A percentile compares a stretch with the other conserved stretches of the same genome.
These are phyloP conservation scores for Lithophane leautieri DNA, from an alignment of 2,888 invertebrate genomes.

Conservation along the genomic window DNA sequence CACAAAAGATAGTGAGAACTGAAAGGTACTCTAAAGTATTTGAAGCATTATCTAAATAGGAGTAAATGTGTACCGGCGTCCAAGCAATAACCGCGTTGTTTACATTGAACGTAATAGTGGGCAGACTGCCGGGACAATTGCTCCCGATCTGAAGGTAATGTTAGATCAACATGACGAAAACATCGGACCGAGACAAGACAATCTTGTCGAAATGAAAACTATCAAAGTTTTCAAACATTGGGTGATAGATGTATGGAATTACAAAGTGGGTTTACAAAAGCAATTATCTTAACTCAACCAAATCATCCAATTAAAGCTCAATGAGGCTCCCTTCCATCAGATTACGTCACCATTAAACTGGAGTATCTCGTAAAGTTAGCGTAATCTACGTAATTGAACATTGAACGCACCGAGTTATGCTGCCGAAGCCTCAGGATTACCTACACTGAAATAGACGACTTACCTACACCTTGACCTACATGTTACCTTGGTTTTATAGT, in stretches of 20 bases:
- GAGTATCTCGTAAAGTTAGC: conserved; percentile 42
- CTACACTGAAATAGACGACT: conserved; percentile 61
- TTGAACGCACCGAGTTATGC: conserved; percentile 49
- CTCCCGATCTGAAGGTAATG: conserved; percentile 18
- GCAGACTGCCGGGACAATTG: conserved; percentile 17
- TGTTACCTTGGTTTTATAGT: conserved; percentile 32
- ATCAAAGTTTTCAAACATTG: neutral
- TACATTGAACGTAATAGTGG: conserved; percentile 12
- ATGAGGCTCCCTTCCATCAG: conserved; percentile 31
- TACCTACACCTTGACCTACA: conserved; percentile 58
- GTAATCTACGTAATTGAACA: conserved; percentile 52
- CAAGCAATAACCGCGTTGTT: conserved; percentile 33
- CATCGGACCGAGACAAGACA: neutral
- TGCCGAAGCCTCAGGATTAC: conserved; percentile 64
- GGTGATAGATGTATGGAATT: neutral
- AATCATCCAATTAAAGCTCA: conserved; percentile 42
- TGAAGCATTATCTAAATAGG: conserved; percentile 17
- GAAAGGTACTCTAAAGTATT: conserved; percentile 8
- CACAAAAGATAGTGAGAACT: conserved; percentile 10
- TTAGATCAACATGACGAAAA: neutral
- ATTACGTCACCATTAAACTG: conserved; percentile 35
- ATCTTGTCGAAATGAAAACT: neutral
- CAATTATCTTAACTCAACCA: conserved; percentile 39
- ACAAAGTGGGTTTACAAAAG: conserved; percentile 10
- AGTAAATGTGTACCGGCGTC: conserved; percentile 15